A percentile compares a stretch with the other conserved stretches of the same genome.
Conservation (phyloP, 2,888 invertebrate genomes). For the Latrodectus elegans region DNA sequence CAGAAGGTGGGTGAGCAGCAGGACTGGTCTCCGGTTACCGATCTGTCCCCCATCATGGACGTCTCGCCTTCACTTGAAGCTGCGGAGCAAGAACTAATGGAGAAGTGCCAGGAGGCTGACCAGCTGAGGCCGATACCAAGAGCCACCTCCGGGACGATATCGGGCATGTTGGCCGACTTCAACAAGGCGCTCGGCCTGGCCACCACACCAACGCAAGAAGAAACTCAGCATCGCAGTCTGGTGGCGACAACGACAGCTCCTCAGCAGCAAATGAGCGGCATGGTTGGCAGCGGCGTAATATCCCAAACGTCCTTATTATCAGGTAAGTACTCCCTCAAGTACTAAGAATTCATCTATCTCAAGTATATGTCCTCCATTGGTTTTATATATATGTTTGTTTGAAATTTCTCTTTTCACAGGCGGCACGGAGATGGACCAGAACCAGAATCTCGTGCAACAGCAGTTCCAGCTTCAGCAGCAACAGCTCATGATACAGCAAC, state of each 20-base stretch:
- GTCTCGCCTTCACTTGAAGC: constrained; percentile 76
- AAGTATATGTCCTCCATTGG: too few species aligned
- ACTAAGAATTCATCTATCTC: too few species aligned
- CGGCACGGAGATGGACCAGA: constrained; percentile 68
- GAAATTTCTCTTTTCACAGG: neutral
- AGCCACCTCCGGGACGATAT: constrained; percentile 71
- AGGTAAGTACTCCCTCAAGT: neutral
- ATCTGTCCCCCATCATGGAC: constrained; percentile 76
- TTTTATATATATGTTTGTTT: too few species aligned
- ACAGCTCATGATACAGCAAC: constrained; percentile 72
- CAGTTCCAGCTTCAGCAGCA: constrained; percentile 76
- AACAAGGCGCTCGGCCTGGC: constrained; percentile 70
- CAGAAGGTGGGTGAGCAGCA: constrained; percentile 66
- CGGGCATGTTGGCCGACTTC: constrained; percentile 72
- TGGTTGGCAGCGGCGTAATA: constrained; percentile 8
- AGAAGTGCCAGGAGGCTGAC: constrained; percentile 71
- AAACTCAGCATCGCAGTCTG: constrained; percentile 27
- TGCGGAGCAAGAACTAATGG: constrained; percentile 73
- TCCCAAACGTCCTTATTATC: constrained; percentile 17
- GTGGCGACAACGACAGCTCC: neutral
- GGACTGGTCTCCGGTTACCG: constrained; percentile 76
- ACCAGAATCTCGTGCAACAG: constrained; percentile 69
- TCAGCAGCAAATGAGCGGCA: constrained; percentile 36
- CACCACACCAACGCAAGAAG: constrained; percentile 60
- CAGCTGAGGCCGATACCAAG: constrained; percentile 67